phyloP scores from a whole-genome alignment of 2,797 vertebrate species.

The Buphagus erythrorhynchus region DNA sequence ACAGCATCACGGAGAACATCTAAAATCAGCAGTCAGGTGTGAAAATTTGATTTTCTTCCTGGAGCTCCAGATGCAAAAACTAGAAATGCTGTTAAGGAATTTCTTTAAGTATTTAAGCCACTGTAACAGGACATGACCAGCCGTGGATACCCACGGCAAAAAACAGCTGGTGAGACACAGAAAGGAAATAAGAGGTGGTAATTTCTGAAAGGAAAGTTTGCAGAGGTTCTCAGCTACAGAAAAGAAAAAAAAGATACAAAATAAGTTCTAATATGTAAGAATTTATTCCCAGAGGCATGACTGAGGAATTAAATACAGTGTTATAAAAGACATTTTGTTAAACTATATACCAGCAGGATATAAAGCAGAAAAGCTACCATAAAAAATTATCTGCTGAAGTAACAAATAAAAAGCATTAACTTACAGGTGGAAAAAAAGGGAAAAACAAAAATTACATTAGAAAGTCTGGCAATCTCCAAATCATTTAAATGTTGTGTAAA shows the following conservation, averaged over 20 bases:
- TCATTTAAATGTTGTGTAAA: background rate
- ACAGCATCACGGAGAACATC: background rate
- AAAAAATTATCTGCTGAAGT: slow-evolving; percentile 34
- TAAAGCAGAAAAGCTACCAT: slow-evolving; percentile 24
- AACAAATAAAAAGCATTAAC: slow-evolving; percentile 28
- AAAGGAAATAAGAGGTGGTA: background rate
- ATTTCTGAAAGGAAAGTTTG: slow-evolving; percentile 6
- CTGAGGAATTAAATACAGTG: slow-evolving; percentile 20
- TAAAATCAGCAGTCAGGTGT: background rate
- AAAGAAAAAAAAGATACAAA: slow-evolving; percentile 9
- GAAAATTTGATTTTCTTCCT: background rate
- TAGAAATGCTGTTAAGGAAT: background rate
- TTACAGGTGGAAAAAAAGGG: background rate
- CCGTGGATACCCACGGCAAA: background rate
- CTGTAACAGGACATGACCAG: background rate
- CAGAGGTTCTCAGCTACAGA: background rate
- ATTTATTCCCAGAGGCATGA: background rate
- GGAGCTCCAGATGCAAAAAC: background rate
- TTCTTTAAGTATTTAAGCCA: background rate
- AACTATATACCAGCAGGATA: slow-evolving; percentile 26
- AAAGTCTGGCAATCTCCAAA: background rate
- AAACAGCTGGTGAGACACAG: background rate
- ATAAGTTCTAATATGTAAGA: background rate
- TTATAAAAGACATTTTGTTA: slow-evolving; percentile 33
- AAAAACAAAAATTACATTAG: background rate